Evolutionary conservation across 2,113 vertebrate genomes (phyloP), one percentile per base, ranked within the genome.

Genomic region (Craseonycteris thonglongyai): DNA sequence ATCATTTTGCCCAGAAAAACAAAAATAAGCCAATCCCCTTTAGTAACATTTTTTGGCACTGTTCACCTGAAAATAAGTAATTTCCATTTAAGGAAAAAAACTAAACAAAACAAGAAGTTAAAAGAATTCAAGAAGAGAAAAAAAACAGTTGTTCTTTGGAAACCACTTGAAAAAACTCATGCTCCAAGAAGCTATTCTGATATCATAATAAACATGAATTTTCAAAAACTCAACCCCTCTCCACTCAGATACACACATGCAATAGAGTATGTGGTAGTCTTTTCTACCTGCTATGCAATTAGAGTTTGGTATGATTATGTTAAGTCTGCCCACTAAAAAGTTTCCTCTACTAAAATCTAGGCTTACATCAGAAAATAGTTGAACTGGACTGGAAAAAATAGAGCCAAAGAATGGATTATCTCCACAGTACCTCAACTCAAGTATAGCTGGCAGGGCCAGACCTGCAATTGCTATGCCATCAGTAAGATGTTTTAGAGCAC

Each of bases 71-170:
- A 87, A 92, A 61, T 83, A 92, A 94, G 38, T 90, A 94, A 92
- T 49, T 7, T 4, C 78, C 47, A 14, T 54, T 78, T 8, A 47
- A 81, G 65, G 40, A 9, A 75, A 96, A 96, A n/a, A n/a, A n/a
- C n/a, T n/a, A n/a, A n/a, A 74, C 35, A 82, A 90, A 33, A 24
- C 47, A 42, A 74, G 33, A 79, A 83, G 19, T n/a, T 47, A 58
- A 86, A 74, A 56, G 90, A 94, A 42, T 26, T 68, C 82, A 88
- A 69, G 19, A 95, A 95, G 40, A 65, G 15, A 28, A 91, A 94
- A 90, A 66, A 35, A 90, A 92, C 68, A 35, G 19, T 15, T 92
- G 11, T 49, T 71, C 66, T 75, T 85, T 35, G 24, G 15, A 87
- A 86, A 6, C 30, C 58, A 42, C 18, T 84, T 69, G 30, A 40